Evolutionary conservation across 2,888 invertebrate genomes (phyloP).

Genomic region (Mimas tiliae): DNA sequence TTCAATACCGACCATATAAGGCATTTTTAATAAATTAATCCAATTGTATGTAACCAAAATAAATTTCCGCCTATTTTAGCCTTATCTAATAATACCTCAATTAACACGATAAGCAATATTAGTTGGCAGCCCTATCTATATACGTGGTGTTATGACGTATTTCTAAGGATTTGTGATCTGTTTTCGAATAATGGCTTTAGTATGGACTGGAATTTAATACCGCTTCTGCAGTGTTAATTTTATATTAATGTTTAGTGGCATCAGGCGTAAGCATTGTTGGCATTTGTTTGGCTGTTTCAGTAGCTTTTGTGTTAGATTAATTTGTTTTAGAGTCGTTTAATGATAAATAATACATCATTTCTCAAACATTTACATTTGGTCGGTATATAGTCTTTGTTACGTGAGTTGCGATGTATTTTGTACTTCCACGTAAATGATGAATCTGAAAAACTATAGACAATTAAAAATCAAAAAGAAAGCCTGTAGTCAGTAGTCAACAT

Average conservation of each 20-base stretch:
- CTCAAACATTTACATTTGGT: too few species aligned
- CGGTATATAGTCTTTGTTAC: not conserved
- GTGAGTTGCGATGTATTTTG: too few species aligned
- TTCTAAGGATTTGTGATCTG: slow-evolving; percentile 58
- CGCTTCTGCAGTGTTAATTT: slow-evolving; percentile 38
- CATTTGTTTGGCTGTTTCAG: slow-evolving; percentile 15
- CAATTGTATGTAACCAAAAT: too few species aligned
- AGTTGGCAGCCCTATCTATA: slow-evolving; percentile 26
- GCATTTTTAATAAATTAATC: too few species aligned
- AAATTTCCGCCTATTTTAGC: too few species aligned
- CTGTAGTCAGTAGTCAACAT: too few species aligned
- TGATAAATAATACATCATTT: not conserved
- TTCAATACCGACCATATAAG: too few species aligned
- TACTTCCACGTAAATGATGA: too few species aligned
- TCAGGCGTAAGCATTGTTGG: slow-evolving; percentile 5
- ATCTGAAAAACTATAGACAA: too few species aligned
- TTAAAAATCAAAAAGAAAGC: too few species aligned
- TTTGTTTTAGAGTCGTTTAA: not conserved
- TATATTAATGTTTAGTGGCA: slow-evolving; percentile 17
- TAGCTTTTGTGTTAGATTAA: slow-evolving; percentile 32
- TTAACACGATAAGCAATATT: not conserved
- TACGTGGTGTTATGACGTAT: slow-evolving; percentile 55
- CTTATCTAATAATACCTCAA: too few species aligned
- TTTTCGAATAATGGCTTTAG: slow-evolving; percentile 44
- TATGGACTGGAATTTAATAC: slow-evolving; percentile 35